These are phyloP conservation scores for Rhombomys opimus DNA, from an alignment of 2,113 vertebrate species.

Conservation along the genomic window DNA sequence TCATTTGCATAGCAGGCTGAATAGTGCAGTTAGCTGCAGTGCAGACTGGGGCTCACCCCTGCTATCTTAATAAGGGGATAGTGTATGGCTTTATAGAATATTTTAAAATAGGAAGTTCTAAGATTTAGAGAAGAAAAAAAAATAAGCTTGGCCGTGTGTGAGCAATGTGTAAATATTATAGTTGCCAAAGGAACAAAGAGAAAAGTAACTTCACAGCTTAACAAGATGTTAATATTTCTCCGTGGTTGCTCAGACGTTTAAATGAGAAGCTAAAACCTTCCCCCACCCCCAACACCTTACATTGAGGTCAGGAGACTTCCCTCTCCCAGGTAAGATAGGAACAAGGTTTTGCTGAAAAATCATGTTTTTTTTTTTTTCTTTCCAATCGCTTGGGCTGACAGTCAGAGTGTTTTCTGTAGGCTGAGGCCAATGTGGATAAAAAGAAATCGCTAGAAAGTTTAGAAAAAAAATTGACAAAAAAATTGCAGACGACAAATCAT, in stretches of 20 bases:
- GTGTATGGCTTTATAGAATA: background rate
- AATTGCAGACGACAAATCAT: background rate
- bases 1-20: background rate
- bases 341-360: background rate
- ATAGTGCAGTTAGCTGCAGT: background rate
- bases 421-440: background rate
- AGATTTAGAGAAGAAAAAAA: constrained; percentile 7
- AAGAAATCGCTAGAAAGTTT: background rate
- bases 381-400: background rate
- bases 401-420: background rate
- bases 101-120: background rate
- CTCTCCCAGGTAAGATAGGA: background rate
- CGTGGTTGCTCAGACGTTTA: background rate
- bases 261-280: background rate
- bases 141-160: background rate
- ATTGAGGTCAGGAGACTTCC: background rate
- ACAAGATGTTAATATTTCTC: background rate
- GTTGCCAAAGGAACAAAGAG: background rate
- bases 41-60: background rate
- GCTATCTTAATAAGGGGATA: background rate
- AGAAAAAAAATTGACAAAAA: background rate
- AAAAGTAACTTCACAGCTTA: background rate
- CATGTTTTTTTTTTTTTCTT: background rate
- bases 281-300: background rate
- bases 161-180: background rate